Base-by-base conservation (phyloP, 2,113 vertebrate genomes). In the Anolis sagrei region DNA sequence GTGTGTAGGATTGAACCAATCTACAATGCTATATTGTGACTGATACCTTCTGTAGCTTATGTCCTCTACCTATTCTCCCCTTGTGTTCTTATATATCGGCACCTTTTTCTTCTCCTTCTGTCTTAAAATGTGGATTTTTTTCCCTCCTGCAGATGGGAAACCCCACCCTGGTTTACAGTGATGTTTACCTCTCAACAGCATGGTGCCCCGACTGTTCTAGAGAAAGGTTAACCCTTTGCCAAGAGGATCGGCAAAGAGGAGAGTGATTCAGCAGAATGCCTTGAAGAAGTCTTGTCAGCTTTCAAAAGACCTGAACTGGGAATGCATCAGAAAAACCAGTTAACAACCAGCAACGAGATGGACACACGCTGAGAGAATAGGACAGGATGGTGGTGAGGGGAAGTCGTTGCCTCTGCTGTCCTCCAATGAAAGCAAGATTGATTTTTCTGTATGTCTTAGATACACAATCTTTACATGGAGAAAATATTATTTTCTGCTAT, bases 181-280 rank as follows among this genome's bases (percentile, higher is more conserved):
- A 76, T 86, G 13, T 92, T 86, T 90, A 79, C 88, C 88, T 89
- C 78, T 85, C 88, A 86, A 34, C 85, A 79, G 14, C 89, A 89
- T 76, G 5, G 0, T 88, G 19, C 77, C 84, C 44, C 76, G 92
- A 94, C 76, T 88, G 86, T 91, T 88, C 87, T 81, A 92, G 94
- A 81, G 61, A 58, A 29, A 82, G 81, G 0, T 89, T 89, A 91
- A 87, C 87, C 85, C 86, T 4, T 88, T n/a, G 81, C 83, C 11
- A 74, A 86, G 58, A 78, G 29, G 48, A n/a, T n/a, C 4, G 79
- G 51, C 79, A 79, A 75, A 77, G 69, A 51, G 86, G 29, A n/a
- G 83, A 81, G 36, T 51, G 48, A 80, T 86, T 80, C 69, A 74
- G 39, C 78, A 25, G 44, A 51, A 81, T 39, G 9, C 61, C 62